Evolutionary conservation across 2,113 vertebrate species (phyloP).

Genomic region (Pica pica): DNA sequence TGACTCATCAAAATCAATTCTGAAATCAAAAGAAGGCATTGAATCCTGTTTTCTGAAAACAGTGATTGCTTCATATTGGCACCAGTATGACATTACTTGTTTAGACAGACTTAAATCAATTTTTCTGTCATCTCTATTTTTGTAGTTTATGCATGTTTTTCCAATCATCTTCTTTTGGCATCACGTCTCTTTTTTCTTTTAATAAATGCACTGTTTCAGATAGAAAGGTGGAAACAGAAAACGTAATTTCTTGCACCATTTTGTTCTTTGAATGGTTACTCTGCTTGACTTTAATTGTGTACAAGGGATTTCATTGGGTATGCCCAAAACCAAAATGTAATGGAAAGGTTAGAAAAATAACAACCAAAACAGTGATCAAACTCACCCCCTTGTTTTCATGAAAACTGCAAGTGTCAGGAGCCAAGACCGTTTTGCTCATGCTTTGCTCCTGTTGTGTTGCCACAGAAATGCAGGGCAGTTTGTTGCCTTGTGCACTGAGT

Average conservation of each 20-base stretch:
- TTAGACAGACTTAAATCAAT: neutral
- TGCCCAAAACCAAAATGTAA: neutral
- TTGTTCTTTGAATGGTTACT: neutral
- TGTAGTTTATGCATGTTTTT: neutral
- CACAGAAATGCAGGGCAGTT: neutral
- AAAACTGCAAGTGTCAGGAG: neutral
- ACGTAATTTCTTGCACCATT: neutral
- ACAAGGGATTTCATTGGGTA: neutral
- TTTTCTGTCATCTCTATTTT: conserved; percentile 30
- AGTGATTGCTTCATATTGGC: conserved; percentile 14
- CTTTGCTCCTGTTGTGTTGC: neutral
- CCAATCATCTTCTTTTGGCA: neutral
- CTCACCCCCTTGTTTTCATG: neutral
- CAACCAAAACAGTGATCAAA: neutral
- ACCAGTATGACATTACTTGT: neutral
- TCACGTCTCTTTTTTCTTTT: neutral
- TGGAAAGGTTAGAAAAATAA: neutral
- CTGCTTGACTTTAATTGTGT: neutral
- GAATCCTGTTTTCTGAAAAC: conserved; percentile 6
- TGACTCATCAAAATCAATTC: neutral
- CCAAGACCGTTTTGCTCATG: neutral
- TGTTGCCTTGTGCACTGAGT: neutral
- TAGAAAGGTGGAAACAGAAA: neutral
- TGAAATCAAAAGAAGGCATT: neutral
- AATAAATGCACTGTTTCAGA: neutral